Base-by-base conservation (phyloP, 1,140 invertebrate genomes). In the Sitobion miscanthi region DNA sequence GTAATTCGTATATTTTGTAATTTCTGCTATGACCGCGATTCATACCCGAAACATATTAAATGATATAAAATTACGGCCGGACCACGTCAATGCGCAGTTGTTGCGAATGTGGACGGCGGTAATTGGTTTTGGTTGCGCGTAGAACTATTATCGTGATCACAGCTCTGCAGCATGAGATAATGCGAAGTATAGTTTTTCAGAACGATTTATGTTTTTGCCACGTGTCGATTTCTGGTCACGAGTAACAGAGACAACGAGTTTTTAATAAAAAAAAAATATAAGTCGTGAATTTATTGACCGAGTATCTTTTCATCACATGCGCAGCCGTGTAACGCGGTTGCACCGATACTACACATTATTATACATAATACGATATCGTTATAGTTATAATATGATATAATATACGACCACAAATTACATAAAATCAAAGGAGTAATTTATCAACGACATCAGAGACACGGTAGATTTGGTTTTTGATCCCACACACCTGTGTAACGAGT, bases 351-450 rank as follows among this genome's bases (percentile, higher is more conserved):
- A 17, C 5, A 82, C 4, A 35, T 2, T 21, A 23, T 38, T 21
- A 38, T 83, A 38, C 20, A 38, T 38, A 82, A 17, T 38, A 83
- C 20, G 35, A 83, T 86, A 86, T 86, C 62, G 62, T 17, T 77
- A 69, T 14, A 14, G 11, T 49, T 11, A 49, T n/a, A n/a, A 21
- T n/a, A n/a, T 21, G 62, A 14, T 77, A 77, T 77, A 77, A 47
- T 86, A 86, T 45, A 42, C 35, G 9, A 85, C 35, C 38, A 85
- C 35, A 42, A 85, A 42, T 85, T 23, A 83, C 82, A 45, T 23
- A 45, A 47, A 86, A 86, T 86, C 85, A 87, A 87, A 52, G 17
- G 30, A 87, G 47, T 87, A 21, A 87, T 87, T 87, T 35, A 30
- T 49, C 86, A 52, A 49, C 45, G 25, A 25, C 47, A 87, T 20